phyloP scores from a whole-genome alignment of 2,888 invertebrate genomes.

The Ditula angustiorana region DNA sequence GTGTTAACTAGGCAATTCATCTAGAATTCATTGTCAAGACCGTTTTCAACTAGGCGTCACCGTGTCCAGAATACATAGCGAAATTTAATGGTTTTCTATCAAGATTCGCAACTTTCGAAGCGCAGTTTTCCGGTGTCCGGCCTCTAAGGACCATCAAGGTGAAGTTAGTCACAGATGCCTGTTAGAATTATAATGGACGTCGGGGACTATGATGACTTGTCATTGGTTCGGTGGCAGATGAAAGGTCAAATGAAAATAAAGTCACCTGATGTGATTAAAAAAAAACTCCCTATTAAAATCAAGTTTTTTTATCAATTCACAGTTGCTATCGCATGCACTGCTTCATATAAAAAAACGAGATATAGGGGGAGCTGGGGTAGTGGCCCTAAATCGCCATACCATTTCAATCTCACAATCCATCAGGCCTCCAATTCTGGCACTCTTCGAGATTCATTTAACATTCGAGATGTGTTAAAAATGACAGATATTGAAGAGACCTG shows the following conservation, averaged over 20 bases:
- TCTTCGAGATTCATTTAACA: too few species aligned
- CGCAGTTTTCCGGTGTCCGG: slow-evolving; percentile 35
- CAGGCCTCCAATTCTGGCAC: too few species aligned
- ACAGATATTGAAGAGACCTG: too few species aligned
- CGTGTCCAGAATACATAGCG: slow-evolving; percentile 19
- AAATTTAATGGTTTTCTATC: slow-evolving; percentile 29
- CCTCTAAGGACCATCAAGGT: slow-evolving; percentile 31
- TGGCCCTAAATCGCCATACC: too few species aligned
- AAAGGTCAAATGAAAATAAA: not conserved
- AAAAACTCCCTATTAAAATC: too few species aligned
- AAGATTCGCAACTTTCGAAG: slow-evolving; percentile 34
- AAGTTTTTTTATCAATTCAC: too few species aligned
- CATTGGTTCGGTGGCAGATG: not conserved
- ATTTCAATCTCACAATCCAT: too few species aligned
- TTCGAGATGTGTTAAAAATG: too few species aligned
- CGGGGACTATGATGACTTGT: slow-evolving; percentile 5
- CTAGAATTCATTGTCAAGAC: slow-evolving; percentile 31
- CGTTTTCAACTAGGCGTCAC: slow-evolving; percentile 17
- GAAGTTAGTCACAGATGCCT: slow-evolving; percentile 8
- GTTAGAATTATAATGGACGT: slow-evolving; percentile 30
- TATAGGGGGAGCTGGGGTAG: too few species aligned
- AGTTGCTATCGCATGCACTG: too few species aligned
- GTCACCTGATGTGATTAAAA: too few species aligned
- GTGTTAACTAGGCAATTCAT: slow-evolving; percentile 13
- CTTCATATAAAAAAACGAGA: too few species aligned